Percentiles rank a stretch among this genome's conserved stretches.
Conservation (phyloP, 2,888 invertebrate genomes). For the Lottia gigantea region DNA sequence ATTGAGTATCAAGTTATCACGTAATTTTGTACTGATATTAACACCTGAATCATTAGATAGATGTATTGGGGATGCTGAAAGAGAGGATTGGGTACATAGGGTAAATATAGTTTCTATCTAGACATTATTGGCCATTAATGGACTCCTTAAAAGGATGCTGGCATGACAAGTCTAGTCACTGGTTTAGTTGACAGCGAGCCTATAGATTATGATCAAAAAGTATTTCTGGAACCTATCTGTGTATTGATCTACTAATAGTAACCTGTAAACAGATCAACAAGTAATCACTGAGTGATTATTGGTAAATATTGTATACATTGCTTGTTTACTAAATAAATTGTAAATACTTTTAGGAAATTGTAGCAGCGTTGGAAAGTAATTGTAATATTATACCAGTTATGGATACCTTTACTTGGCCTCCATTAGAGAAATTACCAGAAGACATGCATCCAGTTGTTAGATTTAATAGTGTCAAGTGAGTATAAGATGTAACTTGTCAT, state of each 20-base stretch:
- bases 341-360: constrained; percentile 82
- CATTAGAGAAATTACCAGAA: constrained; percentile 80
- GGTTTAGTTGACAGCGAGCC: too few species aligned
- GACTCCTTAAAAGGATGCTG: too few species aligned
- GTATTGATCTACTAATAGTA: too few species aligned
- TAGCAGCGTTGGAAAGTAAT: constrained; percentile 92
- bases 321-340: not conserved
- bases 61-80: constrained; percentile 90
- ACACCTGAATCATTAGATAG: constrained; percentile 95
- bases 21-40: constrained; percentile 94
- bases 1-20: constrained; percentile 95
- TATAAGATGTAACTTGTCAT: not conserved
- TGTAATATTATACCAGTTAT: constrained; percentile 99
- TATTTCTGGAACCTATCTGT: too few species aligned
- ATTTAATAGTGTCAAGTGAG: constrained; percentile 90
- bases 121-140: too few species aligned
- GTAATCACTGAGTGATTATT: too few species aligned
- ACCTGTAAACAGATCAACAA: too few species aligned
- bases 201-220: too few species aligned
- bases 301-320: too few species aligned
- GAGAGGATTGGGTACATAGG: constrained; percentile 99
- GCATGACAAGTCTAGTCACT: too few species aligned
- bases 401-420: constrained; percentile 97
- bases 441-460: constrained; percentile 82
- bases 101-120: constrained; percentile 72